Percentiles rank a stretch among this genome's conserved stretches.
Evolutionary conservation across 2,797 vertebrate species (phyloP).

Genomic region (Lagocephalus sceleratus): DNA sequence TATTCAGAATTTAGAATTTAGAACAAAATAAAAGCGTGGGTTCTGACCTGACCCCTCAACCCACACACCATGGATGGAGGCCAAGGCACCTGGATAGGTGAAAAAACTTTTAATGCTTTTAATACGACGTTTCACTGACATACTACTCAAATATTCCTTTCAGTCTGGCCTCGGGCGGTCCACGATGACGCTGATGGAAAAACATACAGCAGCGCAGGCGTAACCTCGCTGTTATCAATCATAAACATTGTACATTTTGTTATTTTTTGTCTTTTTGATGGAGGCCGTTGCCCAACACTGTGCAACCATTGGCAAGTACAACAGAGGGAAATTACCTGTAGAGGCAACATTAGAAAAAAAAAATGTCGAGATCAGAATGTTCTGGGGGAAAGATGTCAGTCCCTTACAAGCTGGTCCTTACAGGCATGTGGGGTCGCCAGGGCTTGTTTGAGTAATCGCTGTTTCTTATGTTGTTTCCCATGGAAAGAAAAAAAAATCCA

Average conservation of each 20-base stretch:
- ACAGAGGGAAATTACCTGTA: not conserved
- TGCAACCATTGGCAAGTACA: not conserved
- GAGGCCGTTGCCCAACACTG: conserved; percentile 3
- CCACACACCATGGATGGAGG: too few relatives aligned
- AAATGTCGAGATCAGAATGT: not conserved
- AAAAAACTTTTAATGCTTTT: not conserved
- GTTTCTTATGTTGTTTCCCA: too few relatives aligned
- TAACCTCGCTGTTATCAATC: not conserved
- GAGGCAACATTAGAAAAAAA: conserved; percentile 2
- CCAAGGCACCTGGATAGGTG: too few relatives aligned
- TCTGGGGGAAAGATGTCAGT: not conserved
- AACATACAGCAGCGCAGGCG: conserved; percentile 6
- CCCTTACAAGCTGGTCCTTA: conserved; percentile 4
- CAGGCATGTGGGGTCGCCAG: not conserved
- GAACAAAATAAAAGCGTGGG: too few relatives aligned
- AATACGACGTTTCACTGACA: conserved; percentile 6
- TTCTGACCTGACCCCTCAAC: too few relatives aligned
- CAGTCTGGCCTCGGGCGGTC: conserved; percentile 12
- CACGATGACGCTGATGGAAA: conserved; percentile 9
- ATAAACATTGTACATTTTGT: conserved; percentile 10
- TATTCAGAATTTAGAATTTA: too few relatives aligned
- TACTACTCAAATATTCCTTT: conserved; percentile 1
- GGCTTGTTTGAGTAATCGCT: conserved; percentile 9
- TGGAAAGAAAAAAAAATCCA: too few relatives aligned
- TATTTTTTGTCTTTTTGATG: not conserved